Conservation (phyloP, 2,113 vertebrate genomes). For the Ardeotis arabs region DNA sequence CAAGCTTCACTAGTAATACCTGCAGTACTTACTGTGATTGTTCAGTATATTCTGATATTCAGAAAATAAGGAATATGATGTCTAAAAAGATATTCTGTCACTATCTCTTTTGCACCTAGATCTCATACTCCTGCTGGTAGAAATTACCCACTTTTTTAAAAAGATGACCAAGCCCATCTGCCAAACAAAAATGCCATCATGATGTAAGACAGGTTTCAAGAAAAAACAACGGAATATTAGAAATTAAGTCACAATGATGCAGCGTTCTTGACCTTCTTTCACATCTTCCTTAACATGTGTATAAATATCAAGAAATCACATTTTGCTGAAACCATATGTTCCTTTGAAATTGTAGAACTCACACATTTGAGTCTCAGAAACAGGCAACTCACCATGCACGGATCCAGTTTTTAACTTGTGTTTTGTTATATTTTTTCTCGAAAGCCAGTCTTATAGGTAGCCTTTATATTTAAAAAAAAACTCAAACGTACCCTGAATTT, state of each 20-base stretch:
- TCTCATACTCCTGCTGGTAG: neutral
- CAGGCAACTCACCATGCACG: accelerated
- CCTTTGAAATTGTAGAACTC: accelerated
- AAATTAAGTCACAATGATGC: neutral
- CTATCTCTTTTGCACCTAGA: neutral
- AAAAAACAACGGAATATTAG: neutral
- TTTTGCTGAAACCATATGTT: neutral
- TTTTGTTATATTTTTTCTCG: neutral
- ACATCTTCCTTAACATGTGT: neutral
- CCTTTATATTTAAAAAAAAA: neutral
- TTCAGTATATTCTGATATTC: neutral
- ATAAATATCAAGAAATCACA: neutral
- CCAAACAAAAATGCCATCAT: neutral
- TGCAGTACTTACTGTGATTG: neutral
- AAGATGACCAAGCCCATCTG: neutral
- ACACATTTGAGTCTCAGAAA: neutral
- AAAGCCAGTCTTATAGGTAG: neutral
- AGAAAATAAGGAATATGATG: neutral
- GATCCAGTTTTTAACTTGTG: neutral
- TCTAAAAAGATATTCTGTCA: neutral
- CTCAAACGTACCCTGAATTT: neutral
- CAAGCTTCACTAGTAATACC: neutral
- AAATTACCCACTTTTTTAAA: neutral
- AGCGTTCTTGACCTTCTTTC: neutral
- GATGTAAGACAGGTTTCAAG: neutral